Base-by-base conservation (phyloP, 2,113 vertebrate genomes). In the Mungos mungo region DNA sequence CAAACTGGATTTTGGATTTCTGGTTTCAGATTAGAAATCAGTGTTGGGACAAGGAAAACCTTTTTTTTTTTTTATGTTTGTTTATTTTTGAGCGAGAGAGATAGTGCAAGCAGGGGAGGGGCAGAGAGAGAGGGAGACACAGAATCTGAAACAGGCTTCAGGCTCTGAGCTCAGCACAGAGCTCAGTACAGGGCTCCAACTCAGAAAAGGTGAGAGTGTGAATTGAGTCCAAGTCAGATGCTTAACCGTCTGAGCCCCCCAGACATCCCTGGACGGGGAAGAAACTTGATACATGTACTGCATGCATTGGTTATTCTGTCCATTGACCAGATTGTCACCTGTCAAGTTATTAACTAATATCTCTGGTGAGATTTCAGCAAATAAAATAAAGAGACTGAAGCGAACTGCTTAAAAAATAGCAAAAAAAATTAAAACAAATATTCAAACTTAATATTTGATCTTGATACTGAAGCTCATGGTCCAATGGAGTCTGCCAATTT, bases 301-400 rank as follows among this genome's bases (percentile, higher is more conserved):
- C 88, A 69, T 63, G 60, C 85, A 7, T 7, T 50, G 10, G 18
- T 54, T 82, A 57, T 76, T 79, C 19, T 89, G 7, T 41, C 25
- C 33, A 10, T 50, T 21, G 19, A 35, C 23, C 77, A 52, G 57
- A 52, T 89, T 65, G 21, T 50, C 33, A 93, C 31, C 50, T 74
- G 7, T 9, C n/a, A 52, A 60, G 63, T 41, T 71, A 12, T 38
- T 91, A 50, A 95, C n/a, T 90, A 54, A 47, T 86, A 50, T 54
- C 81, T 92, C 29, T 79, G 72, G 68, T 95, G 72, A 82, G 14
- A 68, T 87, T 94, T 85, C 15, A 92, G 27, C 16, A 92, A 72
- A 11, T 45, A 60, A 71, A 71, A 5, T 60, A 92, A 29, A 57
- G 69, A 45, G 35, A 41, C 65, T 72, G 19, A 79, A 6, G 84